Evolutionary conservation across 2,888 invertebrate genomes (phyloP), one percentile per base, ranked within the genome.

Genomic region (Drosophila borealis): DNA sequence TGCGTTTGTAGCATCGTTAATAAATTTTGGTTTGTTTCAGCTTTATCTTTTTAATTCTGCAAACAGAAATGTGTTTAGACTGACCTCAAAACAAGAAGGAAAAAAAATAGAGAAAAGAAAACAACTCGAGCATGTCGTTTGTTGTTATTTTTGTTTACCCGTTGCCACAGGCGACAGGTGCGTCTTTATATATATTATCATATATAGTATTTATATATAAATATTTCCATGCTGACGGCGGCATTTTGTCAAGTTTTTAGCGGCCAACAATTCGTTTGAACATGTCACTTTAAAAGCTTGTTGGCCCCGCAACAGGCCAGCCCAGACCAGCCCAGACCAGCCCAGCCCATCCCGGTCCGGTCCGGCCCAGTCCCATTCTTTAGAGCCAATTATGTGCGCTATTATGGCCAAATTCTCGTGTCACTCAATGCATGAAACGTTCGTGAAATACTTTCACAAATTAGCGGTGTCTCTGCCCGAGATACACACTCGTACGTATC

Each of bases 321-420:
- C 25, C 34, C 9, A 2, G 3, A 14, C 39, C 13, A 36, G 1
- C 29, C 19, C 14, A 1, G 5, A 17, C 39, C 39, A 17, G 36
- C 13, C 10, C 36, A 4, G 36, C 13, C 36, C 34, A 25, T 6
- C 21, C 6, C 34, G 55, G 17, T 19, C 19, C 65, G 61, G 66
- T 41, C 41, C 37, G 55, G 17, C 42, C 19, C 65, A 64, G 66
- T 41, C 41, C 37, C 60, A 66, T 61, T 63, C 48, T 69, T 87
- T 74, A 80, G 70, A 74, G 81, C 87, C 84, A 85, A 85, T 85
- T 85, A 85, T 88, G 85, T 67, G 77, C 69, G 77, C 87, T 83
- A 85, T 89, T 87, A 89, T 84, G 85, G 84, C 81, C 78, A 83
- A 84, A 86, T 84, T 86, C 89, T 74, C 85, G 85, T 87, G 85